Percentiles rank a stretch among this genome's conserved stretches.
phyloP scores from a whole-genome alignment of 1,140 invertebrate species.

The Hylaeus anthracinus region DNA sequence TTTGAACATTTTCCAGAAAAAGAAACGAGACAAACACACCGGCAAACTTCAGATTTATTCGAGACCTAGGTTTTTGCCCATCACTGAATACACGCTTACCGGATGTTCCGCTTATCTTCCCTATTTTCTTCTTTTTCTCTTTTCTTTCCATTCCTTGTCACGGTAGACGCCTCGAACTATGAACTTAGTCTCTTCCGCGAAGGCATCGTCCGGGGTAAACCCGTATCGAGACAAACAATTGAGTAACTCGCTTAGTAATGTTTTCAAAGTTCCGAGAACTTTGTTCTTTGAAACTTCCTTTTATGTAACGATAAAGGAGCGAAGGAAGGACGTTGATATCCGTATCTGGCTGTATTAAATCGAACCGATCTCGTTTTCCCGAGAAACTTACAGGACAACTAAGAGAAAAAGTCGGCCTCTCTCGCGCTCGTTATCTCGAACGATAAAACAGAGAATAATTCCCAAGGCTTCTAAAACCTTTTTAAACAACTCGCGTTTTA shows the following conservation, averaged over 20 bases:
- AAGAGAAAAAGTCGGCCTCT: too few relatives aligned
- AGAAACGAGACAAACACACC: too few relatives aligned
- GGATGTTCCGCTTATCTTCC: too few relatives aligned
- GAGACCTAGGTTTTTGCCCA: too few relatives aligned
- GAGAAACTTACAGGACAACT: background rate
- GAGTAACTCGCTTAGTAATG: background rate
- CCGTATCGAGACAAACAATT: background rate
- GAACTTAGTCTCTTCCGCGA: background rate
- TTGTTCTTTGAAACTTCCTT: background rate
- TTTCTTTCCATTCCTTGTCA: too few relatives aligned
- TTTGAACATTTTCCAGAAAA: too few relatives aligned
- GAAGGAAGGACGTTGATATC: background rate
- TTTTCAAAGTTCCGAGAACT: background rate
- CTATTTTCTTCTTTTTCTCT: too few relatives aligned
- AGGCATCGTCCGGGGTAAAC: background rate
- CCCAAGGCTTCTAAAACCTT: constrained; percentile 28
- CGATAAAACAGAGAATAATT: constrained; percentile 24
- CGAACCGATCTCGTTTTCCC: too few relatives aligned
- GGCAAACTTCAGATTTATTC: too few relatives aligned
- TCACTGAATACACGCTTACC: too few relatives aligned
- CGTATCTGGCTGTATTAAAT: too few relatives aligned
- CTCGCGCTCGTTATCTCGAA: background rate
- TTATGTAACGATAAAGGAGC: background rate
- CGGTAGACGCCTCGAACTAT: background rate
- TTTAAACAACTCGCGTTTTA: constrained; percentile 32